Conservation (phyloP, 2,113 vertebrate genomes). For the Eurypyga helias region DNA sequence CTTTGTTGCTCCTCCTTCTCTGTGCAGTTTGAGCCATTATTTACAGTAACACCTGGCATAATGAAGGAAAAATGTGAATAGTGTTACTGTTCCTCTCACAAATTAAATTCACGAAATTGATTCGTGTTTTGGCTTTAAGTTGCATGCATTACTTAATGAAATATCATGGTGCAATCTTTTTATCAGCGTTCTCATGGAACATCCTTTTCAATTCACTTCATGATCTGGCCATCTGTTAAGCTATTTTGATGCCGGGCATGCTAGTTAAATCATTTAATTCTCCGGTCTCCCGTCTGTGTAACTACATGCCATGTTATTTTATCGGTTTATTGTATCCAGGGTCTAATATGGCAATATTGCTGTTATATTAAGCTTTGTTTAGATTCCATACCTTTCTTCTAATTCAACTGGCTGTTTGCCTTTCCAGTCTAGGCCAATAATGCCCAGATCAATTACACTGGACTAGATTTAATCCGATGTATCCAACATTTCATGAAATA, state of each 20-base stretch:
- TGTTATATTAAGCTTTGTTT: background rate
- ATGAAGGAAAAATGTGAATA: background rate
- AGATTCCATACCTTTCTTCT: background rate
- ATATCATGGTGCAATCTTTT: background rate
- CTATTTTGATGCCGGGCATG: background rate
- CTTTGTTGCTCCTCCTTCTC: background rate
- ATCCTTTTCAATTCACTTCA: background rate
- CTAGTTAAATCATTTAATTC: background rate
- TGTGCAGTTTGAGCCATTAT: background rate
- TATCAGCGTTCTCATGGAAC: background rate
- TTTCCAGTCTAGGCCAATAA: background rate
- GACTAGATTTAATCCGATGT: background rate
- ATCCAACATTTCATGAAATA: background rate
- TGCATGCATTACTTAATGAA: background rate
- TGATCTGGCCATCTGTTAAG: background rate
- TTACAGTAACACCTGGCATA: background rate
- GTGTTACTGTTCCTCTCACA: background rate
- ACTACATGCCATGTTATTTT: background rate
- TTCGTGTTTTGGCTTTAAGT: background rate
- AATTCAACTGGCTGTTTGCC: background rate
- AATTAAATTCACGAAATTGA: background rate
- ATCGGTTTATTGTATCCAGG: background rate
- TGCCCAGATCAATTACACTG: background rate
- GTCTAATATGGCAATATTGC: background rate
- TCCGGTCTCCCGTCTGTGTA: background rate